Evolutionary conservation across 2,888 invertebrate genomes (phyloP).

Genomic region (Hirtodrosophila alboralis): DNA sequence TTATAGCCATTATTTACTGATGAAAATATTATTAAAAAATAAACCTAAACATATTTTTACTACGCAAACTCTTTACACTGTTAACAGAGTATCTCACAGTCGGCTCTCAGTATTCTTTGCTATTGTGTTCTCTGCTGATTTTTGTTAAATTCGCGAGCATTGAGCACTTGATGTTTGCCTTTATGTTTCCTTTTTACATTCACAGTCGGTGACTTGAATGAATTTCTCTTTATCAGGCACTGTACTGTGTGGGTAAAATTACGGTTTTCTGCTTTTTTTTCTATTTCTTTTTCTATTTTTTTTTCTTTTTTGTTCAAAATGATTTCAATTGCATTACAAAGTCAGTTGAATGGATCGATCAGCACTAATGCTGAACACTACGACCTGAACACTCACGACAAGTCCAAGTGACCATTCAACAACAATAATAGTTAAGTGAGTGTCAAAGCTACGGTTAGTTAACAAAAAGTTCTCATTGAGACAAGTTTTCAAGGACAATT

Average conservation of each 20-base stretch:
- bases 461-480: slow-evolving; percentile 20
- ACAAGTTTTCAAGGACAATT: slow-evolving; percentile 46
- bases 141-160: slow-evolving; percentile 53
- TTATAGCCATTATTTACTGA: no score
- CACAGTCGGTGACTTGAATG: slow-evolving; percentile 26
- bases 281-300: slow-evolving; percentile 14
- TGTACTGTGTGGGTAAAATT: slow-evolving; percentile 5
- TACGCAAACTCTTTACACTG: no score
- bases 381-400: slow-evolving; percentile 20
- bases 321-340: slow-evolving; percentile 74
- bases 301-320: slow-evolving; percentile 36
- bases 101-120: not conserved
- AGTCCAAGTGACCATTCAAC: slow-evolving; percentile 18
- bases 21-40: no score
- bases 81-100: no score
- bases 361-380: slow-evolving; percentile 41
- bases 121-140: slow-evolving; percentile 35
- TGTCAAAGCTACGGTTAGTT: slow-evolving; percentile 24
- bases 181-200: slow-evolving; percentile 35
- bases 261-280: slow-evolving; percentile 22
- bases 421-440: slow-evolving; percentile 45
- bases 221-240: slow-evolving; percentile 4
- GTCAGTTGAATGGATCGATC: slow-evolving; percentile 64
- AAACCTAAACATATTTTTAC: no score
- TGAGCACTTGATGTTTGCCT: slow-evolving; percentile 52